phyloP scores from a whole-genome alignment of 2,888 invertebrate genomes.

The Hypomecis punctinalis region DNA sequence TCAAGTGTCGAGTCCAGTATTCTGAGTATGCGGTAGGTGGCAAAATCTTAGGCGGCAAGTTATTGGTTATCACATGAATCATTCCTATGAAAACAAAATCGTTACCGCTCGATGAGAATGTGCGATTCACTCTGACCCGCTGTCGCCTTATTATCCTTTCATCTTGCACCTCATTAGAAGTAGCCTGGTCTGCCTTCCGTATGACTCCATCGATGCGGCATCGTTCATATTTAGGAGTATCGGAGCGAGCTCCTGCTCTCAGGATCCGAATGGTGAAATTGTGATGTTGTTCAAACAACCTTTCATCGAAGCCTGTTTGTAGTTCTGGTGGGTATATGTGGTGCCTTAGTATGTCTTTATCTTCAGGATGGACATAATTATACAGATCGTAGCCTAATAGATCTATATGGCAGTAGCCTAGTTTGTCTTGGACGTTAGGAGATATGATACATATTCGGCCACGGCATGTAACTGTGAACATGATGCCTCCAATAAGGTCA shows the following conservation, averaged over 20 bases:
- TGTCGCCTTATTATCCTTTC: slow-evolving; percentile 80
- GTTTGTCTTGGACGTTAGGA: slow-evolving; percentile 91
- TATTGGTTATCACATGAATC: slow-evolving; percentile 86
- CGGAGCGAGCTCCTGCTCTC: slow-evolving; percentile 89
- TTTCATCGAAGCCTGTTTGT: slow-evolving; percentile 66
- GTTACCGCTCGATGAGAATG: slow-evolving; percentile 85
- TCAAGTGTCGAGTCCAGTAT: slow-evolving; percentile 94
- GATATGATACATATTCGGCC: slow-evolving; percentile 95
- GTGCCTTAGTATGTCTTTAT: slow-evolving; percentile 89
- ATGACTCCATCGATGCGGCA: slow-evolving; percentile 89
- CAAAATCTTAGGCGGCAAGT: slow-evolving; percentile 85
- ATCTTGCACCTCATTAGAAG: slow-evolving; percentile 78
- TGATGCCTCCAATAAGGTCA: slow-evolving; percentile 90
- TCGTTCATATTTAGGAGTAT: slow-evolving; percentile 89
- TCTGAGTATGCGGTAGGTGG: slow-evolving; percentile 90
- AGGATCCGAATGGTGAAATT: slow-evolving; percentile 86
- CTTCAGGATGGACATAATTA: slow-evolving; percentile 93
- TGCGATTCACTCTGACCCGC: slow-evolving; percentile 80
- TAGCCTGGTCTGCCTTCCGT: slow-evolving; percentile 85
- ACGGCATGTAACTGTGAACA: slow-evolving; percentile 91
- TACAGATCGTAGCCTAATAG: slow-evolving; percentile 95
- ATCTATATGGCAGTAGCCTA: slow-evolving; percentile 95
- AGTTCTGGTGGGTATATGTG: slow-evolving; percentile 87
- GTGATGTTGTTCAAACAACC: slow-evolving; percentile 77
- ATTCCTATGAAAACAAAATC: slow-evolving; percentile 90